These are phyloP conservation scores for Dermochelys coriacea DNA, from an alignment of 2,797 vertebrate genomes.

Conservation along the genomic window DNA sequence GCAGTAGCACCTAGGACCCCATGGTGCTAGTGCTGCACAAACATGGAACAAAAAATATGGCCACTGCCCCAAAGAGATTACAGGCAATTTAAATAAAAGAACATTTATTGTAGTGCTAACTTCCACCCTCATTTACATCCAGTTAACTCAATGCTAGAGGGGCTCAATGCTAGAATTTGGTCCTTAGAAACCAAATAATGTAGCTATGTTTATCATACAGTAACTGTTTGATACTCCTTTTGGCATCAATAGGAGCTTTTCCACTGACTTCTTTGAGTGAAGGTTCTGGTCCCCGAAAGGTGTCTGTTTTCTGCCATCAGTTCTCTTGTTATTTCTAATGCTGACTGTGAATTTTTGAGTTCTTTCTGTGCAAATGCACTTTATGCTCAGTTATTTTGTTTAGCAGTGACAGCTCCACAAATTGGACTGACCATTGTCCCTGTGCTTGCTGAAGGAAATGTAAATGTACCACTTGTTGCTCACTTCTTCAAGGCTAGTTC, in stretches of 20 bases:
- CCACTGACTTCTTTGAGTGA: conserved; percentile 26
- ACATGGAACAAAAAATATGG: not conserved
- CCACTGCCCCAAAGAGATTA: not conserved
- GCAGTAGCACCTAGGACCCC: not conserved
- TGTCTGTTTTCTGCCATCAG: conserved; percentile 34
- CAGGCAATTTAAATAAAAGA: conserved; percentile 15
- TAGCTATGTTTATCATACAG: conserved; percentile 51
- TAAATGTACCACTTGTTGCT: conserved; percentile 2
- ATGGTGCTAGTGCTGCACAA: not conserved
- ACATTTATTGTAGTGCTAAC: not conserved
- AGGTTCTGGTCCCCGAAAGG: conserved; percentile 51
- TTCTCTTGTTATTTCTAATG: conserved; percentile 38
- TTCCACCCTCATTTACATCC: conserved; percentile 13
- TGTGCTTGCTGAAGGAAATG: conserved; percentile 24
- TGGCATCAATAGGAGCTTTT: conserved; percentile 11
- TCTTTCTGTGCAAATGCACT: conserved; percentile 4
- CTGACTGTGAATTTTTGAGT: conserved; percentile 30
- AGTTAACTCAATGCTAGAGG: not conserved
- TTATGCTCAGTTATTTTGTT: not conserved
- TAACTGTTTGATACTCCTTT: conserved; percentile 34
- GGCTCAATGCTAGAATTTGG: not conserved
- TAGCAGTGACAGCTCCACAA: not conserved
- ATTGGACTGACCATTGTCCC: conserved; percentile 24
- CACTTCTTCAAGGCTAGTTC: rapidly evolving
- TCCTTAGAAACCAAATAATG: not conserved